These are phyloP conservation scores for Chymomyza amoena DNA, from an alignment of 2,888 invertebrate species.

Conservation along the genomic window DNA sequence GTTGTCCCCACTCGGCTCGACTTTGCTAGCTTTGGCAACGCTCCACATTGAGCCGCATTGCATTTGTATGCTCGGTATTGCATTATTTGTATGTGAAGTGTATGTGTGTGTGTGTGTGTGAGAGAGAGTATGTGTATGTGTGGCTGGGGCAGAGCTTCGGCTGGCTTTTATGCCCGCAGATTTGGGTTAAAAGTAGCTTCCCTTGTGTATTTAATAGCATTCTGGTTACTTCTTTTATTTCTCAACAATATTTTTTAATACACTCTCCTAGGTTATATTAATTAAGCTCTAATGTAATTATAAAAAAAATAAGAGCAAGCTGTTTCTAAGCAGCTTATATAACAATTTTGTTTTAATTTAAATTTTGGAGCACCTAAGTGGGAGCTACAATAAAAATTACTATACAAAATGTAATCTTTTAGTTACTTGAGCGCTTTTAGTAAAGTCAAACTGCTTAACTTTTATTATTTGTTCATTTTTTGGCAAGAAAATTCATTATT, in stretches of 20 bases:
- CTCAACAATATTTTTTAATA: background rate
- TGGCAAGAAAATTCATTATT: too few relatives aligned
- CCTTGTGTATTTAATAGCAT: constrained; percentile 70
- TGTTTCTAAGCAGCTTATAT: too few relatives aligned
- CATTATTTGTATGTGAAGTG: background rate
- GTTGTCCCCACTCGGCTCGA: constrained; percentile 13
- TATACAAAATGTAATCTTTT: too few relatives aligned
- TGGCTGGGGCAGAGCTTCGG: constrained; percentile 1
- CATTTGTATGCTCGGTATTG: background rate
- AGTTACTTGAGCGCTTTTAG: too few relatives aligned
- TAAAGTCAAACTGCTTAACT: too few relatives aligned
- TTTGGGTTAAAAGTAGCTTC: constrained; percentile 70
- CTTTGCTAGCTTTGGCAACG: constrained; percentile 46
- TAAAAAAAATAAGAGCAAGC: too few relatives aligned
- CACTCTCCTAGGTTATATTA: background rate
- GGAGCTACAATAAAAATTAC: too few relatives aligned
- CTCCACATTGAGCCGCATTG: constrained; percentile 61
- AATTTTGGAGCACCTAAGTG: too few relatives aligned
- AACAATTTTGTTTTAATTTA: too few relatives aligned
- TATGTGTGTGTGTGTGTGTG: constrained; percentile 9
- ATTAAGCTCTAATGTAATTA: too few relatives aligned
- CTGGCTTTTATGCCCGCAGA: constrained; percentile 68
- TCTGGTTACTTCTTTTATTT: constrained; percentile 20
- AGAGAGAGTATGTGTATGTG: constrained; percentile 18
- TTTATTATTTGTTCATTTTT: too few relatives aligned